Percentiles rank a stretch among this genome's conserved stretches.
These are phyloP conservation scores for Antheraea assamensis DNA, from an alignment of 2,888 invertebrate species.

Conservation along the genomic window DNA sequence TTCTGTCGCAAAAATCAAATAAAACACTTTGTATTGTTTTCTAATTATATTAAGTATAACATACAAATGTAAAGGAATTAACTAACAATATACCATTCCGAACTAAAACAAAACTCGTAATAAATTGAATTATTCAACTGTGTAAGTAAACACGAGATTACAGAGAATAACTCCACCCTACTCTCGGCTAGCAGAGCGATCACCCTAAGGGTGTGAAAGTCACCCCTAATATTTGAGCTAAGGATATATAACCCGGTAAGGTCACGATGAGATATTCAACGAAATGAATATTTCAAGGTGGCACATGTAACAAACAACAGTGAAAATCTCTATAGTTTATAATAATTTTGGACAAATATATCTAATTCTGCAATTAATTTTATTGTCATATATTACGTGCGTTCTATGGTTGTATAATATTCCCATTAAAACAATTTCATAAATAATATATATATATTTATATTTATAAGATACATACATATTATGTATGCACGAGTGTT, in stretches of 20 bases:
- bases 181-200: constrained; percentile 3
- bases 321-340: neutral
- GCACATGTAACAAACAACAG: neutral
- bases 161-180: neutral
- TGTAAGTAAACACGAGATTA: neutral
- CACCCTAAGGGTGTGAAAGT: constrained; percentile 3
- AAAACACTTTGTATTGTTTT: too few species aligned
- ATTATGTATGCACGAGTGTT: too few species aligned
- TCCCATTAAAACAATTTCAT: too few species aligned
- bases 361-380: neutral
- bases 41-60: neutral
- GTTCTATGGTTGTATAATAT: neutral
- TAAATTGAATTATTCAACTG: neutral
- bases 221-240: constrained; percentile 13
- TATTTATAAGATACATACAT: too few species aligned
- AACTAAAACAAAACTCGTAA: neutral
- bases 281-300: neutral
- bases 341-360: neutral
- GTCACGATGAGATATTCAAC: neutral
- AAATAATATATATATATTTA: too few species aligned
- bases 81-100: neutral
- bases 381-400: neutral
- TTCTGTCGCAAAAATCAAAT: neutral
- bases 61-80: neutral
- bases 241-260: constrained; percentile 5